Evolutionary conservation across 2,888 invertebrate species (phyloP).

Genomic region (Hirudinaria manillensis): DNA sequence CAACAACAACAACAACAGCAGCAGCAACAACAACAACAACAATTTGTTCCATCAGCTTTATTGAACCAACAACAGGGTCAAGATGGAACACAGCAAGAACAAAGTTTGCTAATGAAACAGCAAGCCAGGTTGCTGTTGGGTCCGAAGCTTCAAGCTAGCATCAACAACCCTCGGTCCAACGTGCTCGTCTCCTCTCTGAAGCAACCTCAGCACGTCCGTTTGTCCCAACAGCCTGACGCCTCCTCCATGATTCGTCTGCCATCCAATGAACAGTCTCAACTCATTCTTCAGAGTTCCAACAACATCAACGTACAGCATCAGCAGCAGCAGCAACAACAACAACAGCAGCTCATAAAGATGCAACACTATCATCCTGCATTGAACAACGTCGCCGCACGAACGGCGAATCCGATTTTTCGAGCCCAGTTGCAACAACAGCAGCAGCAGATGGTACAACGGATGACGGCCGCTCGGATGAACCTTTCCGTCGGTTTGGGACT

Average conservation of each 20-base stretch:
- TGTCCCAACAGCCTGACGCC: neutral
- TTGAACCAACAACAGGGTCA: constrained; percentile 13
- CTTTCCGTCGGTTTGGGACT: neutral
- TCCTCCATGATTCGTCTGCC: neutral
- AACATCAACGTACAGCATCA: constrained; percentile 2
- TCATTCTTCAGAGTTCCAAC: constrained; percentile 2
- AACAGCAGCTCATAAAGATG: constrained; percentile 8
- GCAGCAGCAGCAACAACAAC: constrained; percentile 14
- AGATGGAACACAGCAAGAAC: constrained; percentile 15
- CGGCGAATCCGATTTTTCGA: neutral
- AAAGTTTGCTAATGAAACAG: constrained; percentile 7
- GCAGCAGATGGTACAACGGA: constrained; percentile 12
- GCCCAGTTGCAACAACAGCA: constrained; percentile 13
- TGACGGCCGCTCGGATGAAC: neutral
- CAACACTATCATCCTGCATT: constrained; percentile 16
- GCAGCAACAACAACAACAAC: neutral
- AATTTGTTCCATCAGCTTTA: neutral
- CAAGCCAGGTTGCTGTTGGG: neutral
- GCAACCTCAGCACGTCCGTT: neutral
- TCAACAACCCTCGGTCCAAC: constrained; percentile 8
- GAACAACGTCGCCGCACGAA: constrained; percentile 19
- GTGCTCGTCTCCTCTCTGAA: neutral
- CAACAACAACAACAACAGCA: constrained; percentile 29
- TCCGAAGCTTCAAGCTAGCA: neutral
- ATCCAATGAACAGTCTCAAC: neutral